These are phyloP conservation scores for Antechinus flavipes DNA, from an alignment of 2,113 vertebrate genomes.

Conservation along the genomic window DNA sequence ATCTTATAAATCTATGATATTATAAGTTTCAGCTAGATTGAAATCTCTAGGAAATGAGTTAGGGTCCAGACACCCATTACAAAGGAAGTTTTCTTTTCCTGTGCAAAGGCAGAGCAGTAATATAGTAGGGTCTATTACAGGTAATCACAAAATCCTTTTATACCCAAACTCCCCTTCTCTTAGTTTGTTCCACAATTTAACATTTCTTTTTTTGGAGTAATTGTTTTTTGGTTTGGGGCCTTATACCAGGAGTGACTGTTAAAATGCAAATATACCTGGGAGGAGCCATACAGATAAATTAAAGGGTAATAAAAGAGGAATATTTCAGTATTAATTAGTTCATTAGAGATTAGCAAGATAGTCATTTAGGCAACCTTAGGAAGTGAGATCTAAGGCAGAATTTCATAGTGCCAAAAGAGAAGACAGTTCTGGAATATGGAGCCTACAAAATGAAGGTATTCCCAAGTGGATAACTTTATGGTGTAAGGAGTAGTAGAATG, in stretches of 20 bases:
- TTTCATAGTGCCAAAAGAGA: background rate
- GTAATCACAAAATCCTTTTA: background rate
- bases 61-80: background rate
- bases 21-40: background rate
- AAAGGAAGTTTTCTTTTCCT: background rate
- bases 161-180: background rate
- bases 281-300: background rate
- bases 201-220: background rate
- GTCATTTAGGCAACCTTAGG: background rate
- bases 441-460: background rate
- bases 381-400: background rate
- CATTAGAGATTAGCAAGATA: background rate
- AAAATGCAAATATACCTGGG: background rate
- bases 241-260: background rate
- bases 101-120: background rate
- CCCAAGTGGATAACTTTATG: background rate
- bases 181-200: background rate
- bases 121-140: background rate
- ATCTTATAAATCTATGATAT: background rate
- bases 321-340: background rate
- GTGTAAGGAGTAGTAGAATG: background rate
- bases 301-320: background rate
- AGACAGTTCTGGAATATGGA: background rate
- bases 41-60: background rate
- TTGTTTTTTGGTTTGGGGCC: background rate